These are phyloP conservation scores for Vireo altiloquus DNA, from an alignment of 2,113 vertebrate genomes.

Conservation along the genomic window DNA sequence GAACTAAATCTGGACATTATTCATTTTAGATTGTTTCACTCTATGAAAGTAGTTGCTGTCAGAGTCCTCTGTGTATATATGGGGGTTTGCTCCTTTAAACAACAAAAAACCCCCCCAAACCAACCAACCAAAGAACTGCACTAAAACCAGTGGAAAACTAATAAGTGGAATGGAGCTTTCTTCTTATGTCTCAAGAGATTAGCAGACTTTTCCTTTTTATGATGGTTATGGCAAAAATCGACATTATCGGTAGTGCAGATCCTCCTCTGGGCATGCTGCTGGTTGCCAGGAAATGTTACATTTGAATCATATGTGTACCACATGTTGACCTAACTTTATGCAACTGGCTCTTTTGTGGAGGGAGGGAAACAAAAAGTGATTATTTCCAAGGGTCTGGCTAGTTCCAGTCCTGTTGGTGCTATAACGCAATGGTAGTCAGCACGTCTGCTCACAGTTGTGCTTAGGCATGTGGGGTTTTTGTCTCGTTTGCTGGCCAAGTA, in stretches of 20 bases:
- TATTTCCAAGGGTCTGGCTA: neutral
- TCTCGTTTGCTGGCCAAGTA: neutral
- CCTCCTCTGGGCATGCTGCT: neutral
- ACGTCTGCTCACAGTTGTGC: neutral
- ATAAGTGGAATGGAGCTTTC: neutral
- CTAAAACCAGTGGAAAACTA: neutral
- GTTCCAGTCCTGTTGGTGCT: neutral
- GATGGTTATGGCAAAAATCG: neutral
- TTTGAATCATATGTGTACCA: neutral
- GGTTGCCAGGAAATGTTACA: neutral
- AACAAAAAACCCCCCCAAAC: neutral
- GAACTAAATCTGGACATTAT: neutral
- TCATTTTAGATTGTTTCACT: neutral
- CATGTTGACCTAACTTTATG: conserved; percentile 20
- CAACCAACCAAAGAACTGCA: neutral
- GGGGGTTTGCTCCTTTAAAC: neutral
- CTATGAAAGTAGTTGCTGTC: neutral
- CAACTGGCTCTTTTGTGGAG: neutral
- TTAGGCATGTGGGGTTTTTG: fast-evolving
- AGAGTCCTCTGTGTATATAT: neutral
- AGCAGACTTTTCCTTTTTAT: neutral
- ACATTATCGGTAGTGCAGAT: neutral
- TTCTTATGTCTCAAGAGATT: neutral
- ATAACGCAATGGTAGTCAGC: neutral
- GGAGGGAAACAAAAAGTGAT: neutral